A percentile compares a stretch with the other conserved stretches of the same genome.
phyloP scores from a whole-genome alignment of 2,113 vertebrate species.

The Canis aureus region DNA sequence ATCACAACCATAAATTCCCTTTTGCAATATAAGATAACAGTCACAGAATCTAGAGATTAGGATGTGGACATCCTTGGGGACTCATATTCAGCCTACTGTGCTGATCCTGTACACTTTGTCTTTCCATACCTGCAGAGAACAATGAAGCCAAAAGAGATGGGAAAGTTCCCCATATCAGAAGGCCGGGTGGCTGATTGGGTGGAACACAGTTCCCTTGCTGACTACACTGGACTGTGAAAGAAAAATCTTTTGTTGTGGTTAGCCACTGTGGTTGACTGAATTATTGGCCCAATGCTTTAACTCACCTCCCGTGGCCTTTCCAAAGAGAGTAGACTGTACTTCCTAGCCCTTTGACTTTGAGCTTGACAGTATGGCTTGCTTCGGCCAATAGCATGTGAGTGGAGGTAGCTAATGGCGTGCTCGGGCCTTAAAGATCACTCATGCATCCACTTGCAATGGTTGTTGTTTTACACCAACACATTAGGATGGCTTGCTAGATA shows the following conservation, averaged over 20 bases:
- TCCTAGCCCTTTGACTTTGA: neutral
- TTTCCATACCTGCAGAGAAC: neutral
- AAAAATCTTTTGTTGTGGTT: neutral
- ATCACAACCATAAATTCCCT: neutral
- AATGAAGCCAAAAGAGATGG: neutral
- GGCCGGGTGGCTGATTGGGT: neutral
- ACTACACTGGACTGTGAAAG: neutral
- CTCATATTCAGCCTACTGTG: neutral
- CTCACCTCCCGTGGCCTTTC: neutral
- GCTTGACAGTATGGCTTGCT: neutral
- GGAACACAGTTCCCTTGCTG: neutral
- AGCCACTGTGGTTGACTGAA: neutral
- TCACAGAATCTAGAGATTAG: neutral
- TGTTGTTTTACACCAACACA: neutral
- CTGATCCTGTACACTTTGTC: neutral
- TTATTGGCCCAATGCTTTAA: neutral
- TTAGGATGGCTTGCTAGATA: neutral
- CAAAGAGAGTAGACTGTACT: neutral
- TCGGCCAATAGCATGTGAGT: neutral
- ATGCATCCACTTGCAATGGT: neutral
- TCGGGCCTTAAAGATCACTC: neutral
- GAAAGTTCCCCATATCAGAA: neutral
- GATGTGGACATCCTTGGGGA: neutral
- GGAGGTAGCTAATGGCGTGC: neutral
- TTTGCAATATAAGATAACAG: neutral